These are phyloP conservation scores for Cliona cf. orientalis DNA, from an alignment of 37 sponge, comb jelly and placozoan species.

Conservation along the genomic window DNA sequence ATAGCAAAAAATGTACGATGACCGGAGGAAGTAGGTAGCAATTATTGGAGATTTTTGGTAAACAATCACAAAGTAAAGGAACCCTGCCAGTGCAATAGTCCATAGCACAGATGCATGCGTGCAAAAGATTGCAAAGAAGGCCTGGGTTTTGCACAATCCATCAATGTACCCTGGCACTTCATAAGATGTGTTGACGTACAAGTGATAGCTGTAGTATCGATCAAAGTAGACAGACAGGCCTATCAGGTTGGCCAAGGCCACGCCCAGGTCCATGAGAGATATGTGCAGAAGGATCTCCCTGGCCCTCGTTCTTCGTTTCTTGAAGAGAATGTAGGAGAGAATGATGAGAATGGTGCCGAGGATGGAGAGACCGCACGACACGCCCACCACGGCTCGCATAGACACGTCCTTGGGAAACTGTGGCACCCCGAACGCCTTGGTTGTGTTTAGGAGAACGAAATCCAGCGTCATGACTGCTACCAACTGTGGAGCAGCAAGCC, in stretches of 20 bases:
- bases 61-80: slow-evolving; percentile 36
- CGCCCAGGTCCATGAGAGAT: slow-evolving; percentile 76
- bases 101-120: slow-evolving; percentile 63
- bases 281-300: slow-evolving; percentile 61
- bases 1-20: slow-evolving; percentile 51
- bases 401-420: neutral
- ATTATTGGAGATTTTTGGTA: neutral
- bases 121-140: slow-evolving; percentile 69
- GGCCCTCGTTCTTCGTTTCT: slow-evolving; percentile 40
- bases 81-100: slow-evolving; percentile 62
- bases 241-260: slow-evolving; percentile 41
- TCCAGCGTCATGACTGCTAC: too few relatives aligned
- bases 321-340: slow-evolving; percentile 39
- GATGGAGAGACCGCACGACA: slow-evolving; percentile 61
- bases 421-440: too few relatives aligned
- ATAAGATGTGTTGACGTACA: too few relatives aligned
- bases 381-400: slow-evolving; percentile 21
- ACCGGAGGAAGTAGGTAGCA: slow-evolving; percentile 2
- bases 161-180: neutral
- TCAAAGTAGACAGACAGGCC: slow-evolving; percentile 64
- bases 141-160: slow-evolving; percentile 48
- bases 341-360: slow-evolving; percentile 68
- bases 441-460: too few relatives aligned
- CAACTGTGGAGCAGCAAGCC: too few relatives aligned
- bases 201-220: slow-evolving; percentile 6